Conservation (phyloP, 2,888 invertebrate genomes). For the Zonitis immaculata region DNA sequence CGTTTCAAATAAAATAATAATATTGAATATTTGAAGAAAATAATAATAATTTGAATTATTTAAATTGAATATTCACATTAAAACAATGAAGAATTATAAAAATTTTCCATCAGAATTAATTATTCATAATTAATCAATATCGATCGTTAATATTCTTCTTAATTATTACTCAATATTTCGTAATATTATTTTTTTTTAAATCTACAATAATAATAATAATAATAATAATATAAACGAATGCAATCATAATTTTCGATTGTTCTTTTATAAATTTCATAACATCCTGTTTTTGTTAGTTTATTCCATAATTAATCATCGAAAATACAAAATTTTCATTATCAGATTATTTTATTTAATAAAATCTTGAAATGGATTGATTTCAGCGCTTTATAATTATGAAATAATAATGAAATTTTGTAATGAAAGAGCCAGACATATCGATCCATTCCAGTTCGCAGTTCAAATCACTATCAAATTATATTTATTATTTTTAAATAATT, state of each 20-base stretch:
- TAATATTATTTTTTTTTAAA: no score
- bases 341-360: no score
- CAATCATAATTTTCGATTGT: background rate
- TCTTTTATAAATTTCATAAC: background rate
- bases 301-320: background rate
- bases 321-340: no score
- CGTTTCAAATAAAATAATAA: no score
- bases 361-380: no score
- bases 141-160: background rate
- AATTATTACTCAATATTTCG: background rate
- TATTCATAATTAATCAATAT: background rate
- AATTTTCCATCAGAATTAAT: background rate
- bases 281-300: background rate
- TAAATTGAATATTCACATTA: background rate
- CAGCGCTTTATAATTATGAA: background rate
- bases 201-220: no score
- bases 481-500: slow-evolving; percentile 15
- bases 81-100: background rate
- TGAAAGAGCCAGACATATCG: slow-evolving; percentile 17
- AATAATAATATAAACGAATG: background rate
- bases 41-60: no score
- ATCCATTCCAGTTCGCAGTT: slow-evolving; percentile 15
- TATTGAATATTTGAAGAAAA: no score
- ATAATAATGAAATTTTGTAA: slow-evolving; percentile 3
- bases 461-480: slow-evolving; percentile 15